These are phyloP conservation scores for Butastur rufipennis DNA, from an alignment of 2,113 vertebrate species.

Conservation along the genomic window DNA sequence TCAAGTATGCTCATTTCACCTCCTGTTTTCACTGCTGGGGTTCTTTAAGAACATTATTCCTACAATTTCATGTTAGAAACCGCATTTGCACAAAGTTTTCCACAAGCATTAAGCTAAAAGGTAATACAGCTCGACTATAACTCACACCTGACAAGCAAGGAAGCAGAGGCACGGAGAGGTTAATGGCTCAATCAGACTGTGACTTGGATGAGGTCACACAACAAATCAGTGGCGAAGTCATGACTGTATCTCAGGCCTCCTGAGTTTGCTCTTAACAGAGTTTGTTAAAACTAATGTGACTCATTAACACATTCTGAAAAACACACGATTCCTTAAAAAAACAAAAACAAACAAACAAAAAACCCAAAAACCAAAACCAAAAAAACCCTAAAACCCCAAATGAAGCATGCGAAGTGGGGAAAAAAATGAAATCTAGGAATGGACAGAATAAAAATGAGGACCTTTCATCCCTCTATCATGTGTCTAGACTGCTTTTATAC, in stretches of 20 bases:
- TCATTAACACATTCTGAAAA: not conserved
- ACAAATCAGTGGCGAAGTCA: not conserved
- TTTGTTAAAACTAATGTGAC: not conserved
- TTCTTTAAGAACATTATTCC: not conserved
- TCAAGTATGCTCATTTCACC: not conserved
- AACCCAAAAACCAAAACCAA: too few species aligned
- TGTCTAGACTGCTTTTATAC: not conserved
- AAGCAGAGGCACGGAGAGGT: not conserved
- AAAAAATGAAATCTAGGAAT: not conserved
- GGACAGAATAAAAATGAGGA: not conserved
- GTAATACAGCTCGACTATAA: not conserved
- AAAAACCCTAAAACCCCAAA: not conserved
- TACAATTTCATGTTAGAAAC: not conserved
- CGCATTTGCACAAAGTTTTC: not conserved
- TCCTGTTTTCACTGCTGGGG: not conserved
- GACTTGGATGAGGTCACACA: not conserved
- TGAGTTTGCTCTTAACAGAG: not conserved
- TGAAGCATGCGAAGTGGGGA: rapidly evolving
- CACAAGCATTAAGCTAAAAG: not conserved
- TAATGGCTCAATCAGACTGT: conserved; percentile 2
- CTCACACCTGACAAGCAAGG: not conserved
- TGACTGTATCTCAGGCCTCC: not conserved
- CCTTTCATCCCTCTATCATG: not conserved
- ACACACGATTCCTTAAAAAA: not conserved
- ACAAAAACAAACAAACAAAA: not conserved